Evolutionary conservation across 1,140 invertebrate species (phyloP), one percentile per base, ranked within the genome.

Genomic region (Bombus turneri): DNA sequence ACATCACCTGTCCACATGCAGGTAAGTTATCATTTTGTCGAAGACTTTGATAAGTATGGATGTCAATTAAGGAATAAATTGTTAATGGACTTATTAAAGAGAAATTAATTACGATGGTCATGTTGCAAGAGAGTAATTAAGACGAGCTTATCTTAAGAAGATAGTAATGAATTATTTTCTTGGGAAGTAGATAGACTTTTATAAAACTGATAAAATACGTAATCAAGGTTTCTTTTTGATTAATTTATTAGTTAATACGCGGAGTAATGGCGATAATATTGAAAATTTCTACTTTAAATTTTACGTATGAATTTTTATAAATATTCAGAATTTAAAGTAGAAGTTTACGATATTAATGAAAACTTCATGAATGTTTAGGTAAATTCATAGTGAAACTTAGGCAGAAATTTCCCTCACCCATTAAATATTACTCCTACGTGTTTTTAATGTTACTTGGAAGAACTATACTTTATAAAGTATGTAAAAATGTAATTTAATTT

Each of bases 1-100:
- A 96, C 72, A 96, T 95, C 25, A 97, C 95, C 97, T 97, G 93
- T 28, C 2, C 28, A 72, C 0, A 2, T 39, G 25, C 2, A 41
- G 0, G 6, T n/a, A 28, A 34, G 1, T 25, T 5, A 37, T 39
- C 39, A n/a, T 4, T 71, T 41, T 25, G 25, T 39, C 9, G 4
- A 28, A 12, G 1, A 41, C 1, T 53, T 71, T 28, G 25, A 37
- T 37, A 18, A 22, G 2, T 37, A 37, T 10, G 34, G 18, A 37
- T 37, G 10, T 2, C 13, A 34, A 34, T 68, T 34, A 34, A 68
- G 15, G 1, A 34, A 22, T 68, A 22, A 25, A 34, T 37, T 10
- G 9, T 37, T 68, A 1, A 34, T 68, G 22, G 4, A 25, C 1
- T 68, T 34, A 12, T 34, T 10, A 68, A 68, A 22, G 10, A n/a